Conservation (phyloP, 2,113 vertebrate genomes). For the Chlorocebus sabaeus region DNA sequence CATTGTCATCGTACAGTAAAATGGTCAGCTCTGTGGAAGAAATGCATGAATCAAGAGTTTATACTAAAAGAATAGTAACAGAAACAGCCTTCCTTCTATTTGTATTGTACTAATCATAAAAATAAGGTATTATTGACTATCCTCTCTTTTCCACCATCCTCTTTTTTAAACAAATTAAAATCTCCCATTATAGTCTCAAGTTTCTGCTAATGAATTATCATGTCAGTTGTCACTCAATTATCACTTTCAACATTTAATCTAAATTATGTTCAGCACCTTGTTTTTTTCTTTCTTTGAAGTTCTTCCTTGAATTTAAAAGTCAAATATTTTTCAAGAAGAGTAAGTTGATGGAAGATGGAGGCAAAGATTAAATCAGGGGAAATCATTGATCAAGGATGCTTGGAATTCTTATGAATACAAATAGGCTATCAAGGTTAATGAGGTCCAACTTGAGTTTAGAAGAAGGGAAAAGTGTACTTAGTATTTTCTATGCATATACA, state of each 20-base stretch:
- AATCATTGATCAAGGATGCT: conserved; percentile 68
- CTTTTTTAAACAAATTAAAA: not conserved
- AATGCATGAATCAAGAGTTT: not conserved
- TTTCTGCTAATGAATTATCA: conserved; percentile 54
- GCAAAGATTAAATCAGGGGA: conserved; percentile 70
- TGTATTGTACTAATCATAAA: not conserved
- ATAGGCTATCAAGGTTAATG: conserved; percentile 79
- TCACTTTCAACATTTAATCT: conserved; percentile 59
- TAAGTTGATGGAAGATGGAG: conserved; percentile 67
- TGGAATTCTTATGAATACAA: conserved; percentile 75
- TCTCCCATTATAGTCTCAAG: conserved; percentile 2
- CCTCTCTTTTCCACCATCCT: not conserved
- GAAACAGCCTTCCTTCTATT: not conserved
- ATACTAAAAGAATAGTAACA: not conserved
- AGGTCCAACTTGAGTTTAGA: conserved; percentile 71
- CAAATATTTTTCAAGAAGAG: conserved; percentile 68
- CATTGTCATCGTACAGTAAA: not conserved
- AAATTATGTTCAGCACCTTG: conserved; percentile 50
- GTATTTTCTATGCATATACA: conserved; percentile 58
- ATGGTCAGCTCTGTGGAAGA: not conserved
- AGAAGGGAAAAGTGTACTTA: conserved; percentile 37
- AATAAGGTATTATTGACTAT: not conserved
- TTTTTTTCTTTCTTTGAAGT: conserved; percentile 56
- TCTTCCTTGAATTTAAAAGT: conserved; percentile 71
- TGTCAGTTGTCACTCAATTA: conserved; percentile 59